Evolutionary conservation across 2,113 vertebrate species (phyloP).

Genomic region (Corythornis cristatus): DNA sequence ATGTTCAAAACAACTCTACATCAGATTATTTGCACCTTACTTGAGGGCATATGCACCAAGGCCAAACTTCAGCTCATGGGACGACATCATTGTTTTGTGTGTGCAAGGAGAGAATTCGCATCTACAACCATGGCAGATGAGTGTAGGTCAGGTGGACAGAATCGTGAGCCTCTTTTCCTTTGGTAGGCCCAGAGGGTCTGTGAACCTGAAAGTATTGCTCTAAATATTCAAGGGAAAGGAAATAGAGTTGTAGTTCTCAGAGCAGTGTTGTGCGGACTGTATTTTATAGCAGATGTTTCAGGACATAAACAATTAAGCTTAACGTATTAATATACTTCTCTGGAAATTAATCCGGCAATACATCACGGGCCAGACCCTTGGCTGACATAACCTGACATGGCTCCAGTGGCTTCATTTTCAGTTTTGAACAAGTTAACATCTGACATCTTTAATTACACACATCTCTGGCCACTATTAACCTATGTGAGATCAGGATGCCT

Average conservation of each 20-base stretch:
- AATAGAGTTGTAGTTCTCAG: neutral
- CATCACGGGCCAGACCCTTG: neutral
- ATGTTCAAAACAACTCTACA: neutral
- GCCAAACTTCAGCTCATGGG: neutral
- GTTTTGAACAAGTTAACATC: constrained; percentile 1
- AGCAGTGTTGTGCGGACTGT: neutral
- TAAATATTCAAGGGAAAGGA: neutral
- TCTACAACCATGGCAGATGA: neutral
- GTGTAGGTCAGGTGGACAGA: neutral
- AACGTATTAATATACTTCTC: neutral
- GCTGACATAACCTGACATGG: neutral
- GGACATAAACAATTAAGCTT: neutral
- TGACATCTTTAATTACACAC: neutral
- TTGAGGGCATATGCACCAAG: neutral
- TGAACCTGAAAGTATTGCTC: neutral
- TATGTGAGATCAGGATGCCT: neutral
- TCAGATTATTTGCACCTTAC: neutral
- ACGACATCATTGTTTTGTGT: neutral
- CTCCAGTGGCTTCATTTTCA: neutral
- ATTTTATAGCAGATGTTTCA: neutral
- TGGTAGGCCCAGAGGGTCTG: accelerated
- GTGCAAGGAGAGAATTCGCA: accelerated
- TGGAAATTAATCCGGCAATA: neutral
- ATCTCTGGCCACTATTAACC: neutral
- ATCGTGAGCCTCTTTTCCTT: neutral